Percentiles rank a stretch among this genome's conserved stretches.
Evolutionary conservation across 2,888 invertebrate species (phyloP).

Genomic region (Megalurothrips usitatus): DNA sequence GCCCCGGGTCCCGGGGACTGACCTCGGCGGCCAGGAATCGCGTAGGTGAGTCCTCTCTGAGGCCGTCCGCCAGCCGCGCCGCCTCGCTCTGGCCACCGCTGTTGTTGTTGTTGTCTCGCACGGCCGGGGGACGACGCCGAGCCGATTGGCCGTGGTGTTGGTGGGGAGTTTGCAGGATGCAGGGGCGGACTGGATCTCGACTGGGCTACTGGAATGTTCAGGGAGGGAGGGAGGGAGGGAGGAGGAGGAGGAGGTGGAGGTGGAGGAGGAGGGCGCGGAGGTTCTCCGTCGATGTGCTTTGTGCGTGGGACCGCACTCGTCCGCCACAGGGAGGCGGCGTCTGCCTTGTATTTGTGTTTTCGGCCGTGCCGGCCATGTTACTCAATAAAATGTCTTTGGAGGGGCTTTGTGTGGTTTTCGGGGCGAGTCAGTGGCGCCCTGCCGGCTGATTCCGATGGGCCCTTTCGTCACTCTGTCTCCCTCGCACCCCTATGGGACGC

Average conservation of each 20-base stretch:
- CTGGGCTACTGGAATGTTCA: not conserved
- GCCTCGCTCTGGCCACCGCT: no score
- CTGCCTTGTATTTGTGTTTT: no score
- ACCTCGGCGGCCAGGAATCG: not conserved
- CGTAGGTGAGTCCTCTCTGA: conserved; percentile 24
- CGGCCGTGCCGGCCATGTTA: no score
- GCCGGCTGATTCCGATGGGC: no score
- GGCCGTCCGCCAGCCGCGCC: not conserved
- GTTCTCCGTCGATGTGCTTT: not conserved
- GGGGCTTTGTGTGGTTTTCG: no score
- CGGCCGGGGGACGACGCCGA: not conserved
- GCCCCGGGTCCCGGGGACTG: not conserved
- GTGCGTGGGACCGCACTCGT: not conserved
- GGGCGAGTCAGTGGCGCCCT: no score
- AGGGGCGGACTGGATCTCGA: conserved; percentile 21
- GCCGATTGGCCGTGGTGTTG: no score
- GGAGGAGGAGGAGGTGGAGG: not conserved
- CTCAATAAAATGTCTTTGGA: no score
- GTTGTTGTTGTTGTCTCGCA: no score
- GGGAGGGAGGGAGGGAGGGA: not conserved
- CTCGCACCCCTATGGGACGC: no score
- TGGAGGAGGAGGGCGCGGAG: not conserved
- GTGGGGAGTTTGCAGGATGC: not conserved
- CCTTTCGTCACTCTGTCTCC: no score
- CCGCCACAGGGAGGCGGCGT: not conserved